phyloP scores from a whole-genome alignment of 2,113 vertebrate species.

The Dromaius novaehollandiae region DNA sequence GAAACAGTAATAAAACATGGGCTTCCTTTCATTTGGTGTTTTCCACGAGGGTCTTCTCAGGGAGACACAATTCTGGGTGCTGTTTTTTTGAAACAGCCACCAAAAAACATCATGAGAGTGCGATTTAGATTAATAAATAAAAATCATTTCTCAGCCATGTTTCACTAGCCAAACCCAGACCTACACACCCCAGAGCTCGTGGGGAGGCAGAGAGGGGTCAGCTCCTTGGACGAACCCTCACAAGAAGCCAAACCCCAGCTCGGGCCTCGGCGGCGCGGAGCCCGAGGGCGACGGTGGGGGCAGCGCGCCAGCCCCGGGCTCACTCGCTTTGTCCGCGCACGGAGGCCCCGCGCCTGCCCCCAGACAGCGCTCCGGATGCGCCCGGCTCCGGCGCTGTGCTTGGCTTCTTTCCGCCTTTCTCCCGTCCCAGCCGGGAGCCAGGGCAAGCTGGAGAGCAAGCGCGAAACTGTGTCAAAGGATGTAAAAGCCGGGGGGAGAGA shows the following conservation, averaged over 20 bases:
- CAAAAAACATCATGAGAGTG: neutral
- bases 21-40: neutral
- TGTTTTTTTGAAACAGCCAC: neutral
- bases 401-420: neutral
- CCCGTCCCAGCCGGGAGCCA: neutral
- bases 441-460: neutral
- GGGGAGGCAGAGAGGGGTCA: too few species aligned
- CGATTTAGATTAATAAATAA: neutral
- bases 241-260: neutral
- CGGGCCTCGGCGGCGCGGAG: neutral
- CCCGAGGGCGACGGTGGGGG: neutral
- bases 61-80: neutral
- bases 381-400: neutral
- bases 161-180: neutral
- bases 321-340: rapidly evolving
- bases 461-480: conserved; percentile 75
- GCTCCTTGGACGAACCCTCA: neutral
- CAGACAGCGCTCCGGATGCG: neutral
- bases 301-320: neutral
- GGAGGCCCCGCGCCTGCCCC: neutral
- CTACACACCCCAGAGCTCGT: rapidly evolving
- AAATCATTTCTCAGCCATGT: rapidly evolving
- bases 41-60: neutral
- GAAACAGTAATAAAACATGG: neutral
- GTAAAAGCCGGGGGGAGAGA: conserved; percentile 50